phyloP scores from a whole-genome alignment of 2,113 vertebrate genomes.

The Vireo altiloquus region DNA sequence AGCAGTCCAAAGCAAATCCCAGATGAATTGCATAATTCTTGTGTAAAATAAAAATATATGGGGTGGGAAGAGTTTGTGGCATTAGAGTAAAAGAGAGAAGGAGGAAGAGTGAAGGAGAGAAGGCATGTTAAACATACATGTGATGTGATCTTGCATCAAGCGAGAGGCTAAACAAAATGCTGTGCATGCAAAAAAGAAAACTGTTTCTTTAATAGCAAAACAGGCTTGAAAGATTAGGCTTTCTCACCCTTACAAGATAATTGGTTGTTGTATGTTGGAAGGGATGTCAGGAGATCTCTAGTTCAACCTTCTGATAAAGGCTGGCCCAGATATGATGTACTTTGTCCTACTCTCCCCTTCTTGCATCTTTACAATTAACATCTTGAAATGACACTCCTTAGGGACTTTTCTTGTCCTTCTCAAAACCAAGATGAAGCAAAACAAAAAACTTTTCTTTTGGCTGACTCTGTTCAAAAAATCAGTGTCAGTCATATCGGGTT shows the following conservation, averaged over 20 bases:
- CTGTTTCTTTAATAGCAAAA: background rate
- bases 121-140: background rate
- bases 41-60: slow-evolving; percentile 26
- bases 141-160: background rate
- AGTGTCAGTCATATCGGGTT: background rate
- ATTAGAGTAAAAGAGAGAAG: background rate
- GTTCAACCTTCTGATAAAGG: background rate
- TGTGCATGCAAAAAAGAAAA: background rate
- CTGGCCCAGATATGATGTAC: background rate
- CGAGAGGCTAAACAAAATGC: background rate
- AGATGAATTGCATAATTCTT: slow-evolving; percentile 1
- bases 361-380: background rate
- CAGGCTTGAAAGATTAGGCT: background rate
- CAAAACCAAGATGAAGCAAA: background rate
- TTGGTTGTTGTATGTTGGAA: background rate
- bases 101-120: background rate
- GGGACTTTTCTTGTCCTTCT: background rate
- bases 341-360: background rate
- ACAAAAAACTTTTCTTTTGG: background rate
- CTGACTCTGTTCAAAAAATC: background rate
- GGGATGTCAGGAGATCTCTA: background rate
- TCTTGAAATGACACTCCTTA: background rate
- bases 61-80: background rate
- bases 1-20: slow-evolving; percentile 35
- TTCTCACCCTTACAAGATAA: background rate